Evolutionary conservation across 2,888 invertebrate species (phyloP).

Genomic region (Andrena hattorfiana): DNA sequence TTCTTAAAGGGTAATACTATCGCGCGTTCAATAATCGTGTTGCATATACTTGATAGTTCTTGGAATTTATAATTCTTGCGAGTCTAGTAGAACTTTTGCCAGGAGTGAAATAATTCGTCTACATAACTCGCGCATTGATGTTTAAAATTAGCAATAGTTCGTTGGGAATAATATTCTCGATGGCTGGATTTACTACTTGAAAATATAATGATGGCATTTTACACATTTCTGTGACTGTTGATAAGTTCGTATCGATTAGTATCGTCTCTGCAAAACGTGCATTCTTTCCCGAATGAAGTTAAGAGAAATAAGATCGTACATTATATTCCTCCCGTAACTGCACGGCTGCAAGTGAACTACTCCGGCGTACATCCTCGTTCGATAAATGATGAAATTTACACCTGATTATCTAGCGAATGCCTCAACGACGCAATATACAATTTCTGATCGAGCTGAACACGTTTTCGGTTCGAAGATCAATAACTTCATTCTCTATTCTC

Average conservation of each 20-base stretch:
- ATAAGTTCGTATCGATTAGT: neutral
- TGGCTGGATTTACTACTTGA: neutral
- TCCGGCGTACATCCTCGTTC: slow-evolving; percentile 2
- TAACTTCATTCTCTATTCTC: slow-evolving; percentile 43
- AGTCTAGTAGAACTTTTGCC: neutral
- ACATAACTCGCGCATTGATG: neutral
- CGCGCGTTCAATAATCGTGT: neutral
- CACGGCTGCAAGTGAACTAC: slow-evolving; percentile 6
- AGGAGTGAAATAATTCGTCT: neutral
- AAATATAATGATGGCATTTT: neutral
- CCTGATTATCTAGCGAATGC: neutral
- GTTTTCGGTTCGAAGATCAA: slow-evolving; percentile 47
- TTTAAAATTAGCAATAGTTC: neutral
- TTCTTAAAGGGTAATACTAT: neutral
- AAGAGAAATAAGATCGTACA: neutral
- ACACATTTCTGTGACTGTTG: neutral
- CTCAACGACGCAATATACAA: neutral
- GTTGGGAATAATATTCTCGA: neutral
- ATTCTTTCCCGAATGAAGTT: neutral
- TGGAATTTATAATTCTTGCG: neutral
- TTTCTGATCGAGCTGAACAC: slow-evolving; percentile 3
- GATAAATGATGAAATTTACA: slow-evolving; percentile 14
- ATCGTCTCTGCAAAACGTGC: neutral
- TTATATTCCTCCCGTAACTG: slow-evolving; percentile 1
- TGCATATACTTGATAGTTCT: neutral